Evolutionary conservation across 2,888 invertebrate genomes (phyloP).

Genomic region (Lepidonotus clava): DNA sequence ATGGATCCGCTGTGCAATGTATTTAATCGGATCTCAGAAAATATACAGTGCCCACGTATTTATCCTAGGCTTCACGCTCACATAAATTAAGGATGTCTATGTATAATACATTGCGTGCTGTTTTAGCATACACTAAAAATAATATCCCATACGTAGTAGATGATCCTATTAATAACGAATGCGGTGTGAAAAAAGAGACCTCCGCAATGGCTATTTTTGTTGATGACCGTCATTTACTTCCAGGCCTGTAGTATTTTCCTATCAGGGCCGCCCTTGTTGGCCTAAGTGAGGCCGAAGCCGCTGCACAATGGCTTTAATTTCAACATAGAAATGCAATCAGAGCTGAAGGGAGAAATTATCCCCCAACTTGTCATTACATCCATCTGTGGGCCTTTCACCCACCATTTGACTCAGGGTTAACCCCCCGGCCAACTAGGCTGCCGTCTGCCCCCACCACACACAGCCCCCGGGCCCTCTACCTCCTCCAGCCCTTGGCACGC

Average conservation of each 20-base stretch:
- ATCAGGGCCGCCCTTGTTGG: not conserved
- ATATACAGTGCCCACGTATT: too few relatives aligned
- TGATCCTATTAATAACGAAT: too few relatives aligned
- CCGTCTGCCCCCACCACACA: not conserved
- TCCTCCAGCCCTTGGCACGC: not conserved
- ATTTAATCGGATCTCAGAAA: too few relatives aligned
- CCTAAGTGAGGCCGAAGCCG: not conserved
- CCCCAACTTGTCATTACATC: conserved; percentile 1
- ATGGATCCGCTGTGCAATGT: too few relatives aligned
- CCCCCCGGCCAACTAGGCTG: not conserved
- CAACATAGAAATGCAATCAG: conserved; percentile 11
- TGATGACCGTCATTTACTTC: not conserved
- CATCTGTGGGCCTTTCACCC: not conserved
- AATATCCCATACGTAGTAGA: too few relatives aligned
- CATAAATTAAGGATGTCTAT: too few relatives aligned
- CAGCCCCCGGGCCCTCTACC: not conserved
- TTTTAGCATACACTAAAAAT: too few relatives aligned
- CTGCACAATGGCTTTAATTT: conserved; percentile 20
- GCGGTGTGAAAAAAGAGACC: too few relatives aligned
- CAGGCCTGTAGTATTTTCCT: not conserved
- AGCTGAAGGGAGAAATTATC: not conserved
- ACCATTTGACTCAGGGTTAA: not conserved
- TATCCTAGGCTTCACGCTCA: too few relatives aligned
- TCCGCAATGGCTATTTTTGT: too few relatives aligned
- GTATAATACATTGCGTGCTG: too few relatives aligned